Base-by-base conservation (phyloP, 2,888 invertebrate species). In the Ectemnius cavifrons region DNA sequence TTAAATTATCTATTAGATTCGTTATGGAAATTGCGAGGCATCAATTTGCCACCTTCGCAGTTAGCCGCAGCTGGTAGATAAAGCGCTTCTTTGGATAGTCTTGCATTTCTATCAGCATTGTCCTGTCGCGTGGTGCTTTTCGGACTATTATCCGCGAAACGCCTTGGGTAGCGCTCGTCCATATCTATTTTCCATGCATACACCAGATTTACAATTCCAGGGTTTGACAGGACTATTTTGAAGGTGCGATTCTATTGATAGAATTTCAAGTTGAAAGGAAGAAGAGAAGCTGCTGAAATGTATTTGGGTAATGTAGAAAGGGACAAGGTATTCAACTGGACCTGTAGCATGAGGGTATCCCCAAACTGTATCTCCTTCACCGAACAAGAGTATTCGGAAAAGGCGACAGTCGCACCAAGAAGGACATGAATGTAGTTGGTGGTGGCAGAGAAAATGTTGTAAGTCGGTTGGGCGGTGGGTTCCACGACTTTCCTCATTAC, bases 311-410 rank as follows among this genome's bases (percentile, higher is more conserved):
- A 23, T 23, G 23, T 23, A 3, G 3, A 23, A 23, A 23, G 23
- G 2, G 3, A 23, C 23, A 2, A 0, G 37, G 8, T 2, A 37
- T 37, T 8, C 1, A 6, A 37, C 37, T 37, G 2, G 18, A 92
- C 92, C 88, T 92, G 91, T 69, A 91, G 93, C 84, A 94, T 92
- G 78, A 93, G 92, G 0, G 94, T 94, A 78, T 94, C 93, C 2
- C 88, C 89, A 73, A 94, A 91, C 61, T 84, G 62, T 20, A 92
- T 91, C 60, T 92, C 91, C 2, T 88, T 79, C n/a, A 92, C 85
- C 2, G 89, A 83, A 77, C 92, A 92, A 0, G 77, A 75, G 78
- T 92, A 94, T 81, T 91, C 91, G 0, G 93, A 91, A 78, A 93
- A 93, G 81, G 93, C 93, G 1, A 93, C 92, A 16, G 89, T 87